Evolutionary conservation across 2,797 vertebrate genomes (phyloP).

Genomic region (Rousettus madagascariensis): DNA sequence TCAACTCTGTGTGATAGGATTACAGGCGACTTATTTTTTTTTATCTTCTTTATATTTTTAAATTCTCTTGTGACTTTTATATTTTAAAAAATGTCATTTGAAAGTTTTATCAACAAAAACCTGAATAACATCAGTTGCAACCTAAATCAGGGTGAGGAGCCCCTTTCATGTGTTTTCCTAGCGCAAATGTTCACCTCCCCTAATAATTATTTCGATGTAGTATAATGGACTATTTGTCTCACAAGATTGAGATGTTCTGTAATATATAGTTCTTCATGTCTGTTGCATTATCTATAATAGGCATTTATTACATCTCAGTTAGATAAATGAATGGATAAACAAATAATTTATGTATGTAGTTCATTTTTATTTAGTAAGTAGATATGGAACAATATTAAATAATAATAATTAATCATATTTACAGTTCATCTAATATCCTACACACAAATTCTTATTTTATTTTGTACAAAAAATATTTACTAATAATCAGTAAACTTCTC

Average conservation of each 20-base stretch:
- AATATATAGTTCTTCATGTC: neutral
- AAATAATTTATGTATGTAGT: neutral
- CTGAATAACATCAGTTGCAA: neutral
- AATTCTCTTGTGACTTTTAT: neutral
- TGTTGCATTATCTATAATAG: neutral
- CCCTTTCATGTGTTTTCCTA: neutral
- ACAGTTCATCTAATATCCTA: neutral
- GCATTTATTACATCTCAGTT: neutral
- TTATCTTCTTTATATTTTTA: neutral
- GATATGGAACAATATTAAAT: neutral
- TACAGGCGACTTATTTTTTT: neutral
- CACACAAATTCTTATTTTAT: neutral
- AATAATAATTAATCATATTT: neutral
- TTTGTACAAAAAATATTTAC: conserved; percentile 2
- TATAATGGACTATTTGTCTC: neutral
- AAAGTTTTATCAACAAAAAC: neutral
- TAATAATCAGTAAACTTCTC: neutral
- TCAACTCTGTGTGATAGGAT: neutral
- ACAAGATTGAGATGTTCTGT: neutral
- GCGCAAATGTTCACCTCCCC: neutral
- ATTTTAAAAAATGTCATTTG: neutral
- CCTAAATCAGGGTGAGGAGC: neutral
- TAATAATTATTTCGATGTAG: neutral
- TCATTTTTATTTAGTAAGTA: neutral
- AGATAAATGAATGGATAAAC: neutral